Percentiles rank a stretch among this genome's conserved stretches.
Evolutionary conservation across 2,797 vertebrate species (phyloP).

Genomic region (Bucorvus abyssinicus): DNA sequence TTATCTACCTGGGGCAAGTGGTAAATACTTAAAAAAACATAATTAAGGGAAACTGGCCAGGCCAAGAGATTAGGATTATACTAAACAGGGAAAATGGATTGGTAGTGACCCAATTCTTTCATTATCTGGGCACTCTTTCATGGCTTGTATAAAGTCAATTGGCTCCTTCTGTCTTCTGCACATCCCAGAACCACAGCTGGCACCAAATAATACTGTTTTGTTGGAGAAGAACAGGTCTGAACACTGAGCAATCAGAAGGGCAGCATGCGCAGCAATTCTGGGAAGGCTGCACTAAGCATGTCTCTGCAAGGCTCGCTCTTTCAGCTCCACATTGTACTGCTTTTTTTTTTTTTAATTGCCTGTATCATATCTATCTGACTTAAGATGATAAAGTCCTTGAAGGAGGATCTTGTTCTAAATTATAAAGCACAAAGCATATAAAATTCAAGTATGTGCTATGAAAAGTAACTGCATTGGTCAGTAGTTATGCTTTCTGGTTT

Average conservation of each 20-base stretch:
- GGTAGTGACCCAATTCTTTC: not conserved
- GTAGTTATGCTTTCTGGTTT: not conserved
- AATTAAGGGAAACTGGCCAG: not conserved
- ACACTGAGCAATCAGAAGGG: conserved; percentile 1
- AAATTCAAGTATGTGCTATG: not conserved
- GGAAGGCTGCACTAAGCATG: not conserved
- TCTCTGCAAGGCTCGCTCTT: conserved; percentile 12
- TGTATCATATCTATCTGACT: not conserved
- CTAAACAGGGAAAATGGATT: not conserved
- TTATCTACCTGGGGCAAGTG: not conserved
- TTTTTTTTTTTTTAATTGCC: not conserved
- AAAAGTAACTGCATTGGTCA: not conserved
- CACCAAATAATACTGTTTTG: not conserved
- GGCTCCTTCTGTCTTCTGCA: not conserved
- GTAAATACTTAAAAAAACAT: not conserved
- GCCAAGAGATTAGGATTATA: not conserved
- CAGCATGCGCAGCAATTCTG: not conserved
- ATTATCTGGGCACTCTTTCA: fast-evolving
- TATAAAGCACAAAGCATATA: not conserved
- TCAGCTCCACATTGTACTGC: not conserved
- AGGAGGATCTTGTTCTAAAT: not conserved
- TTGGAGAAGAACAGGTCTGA: conserved; percentile 15
- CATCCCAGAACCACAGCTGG: not conserved
- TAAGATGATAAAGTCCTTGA: not conserved
- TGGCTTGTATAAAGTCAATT: not conserved